Evolutionary conservation across 2,113 vertebrate genomes (phyloP), one percentile per base, ranked within the genome.

Genomic region (Chaetorhynchus papuensis): DNA sequence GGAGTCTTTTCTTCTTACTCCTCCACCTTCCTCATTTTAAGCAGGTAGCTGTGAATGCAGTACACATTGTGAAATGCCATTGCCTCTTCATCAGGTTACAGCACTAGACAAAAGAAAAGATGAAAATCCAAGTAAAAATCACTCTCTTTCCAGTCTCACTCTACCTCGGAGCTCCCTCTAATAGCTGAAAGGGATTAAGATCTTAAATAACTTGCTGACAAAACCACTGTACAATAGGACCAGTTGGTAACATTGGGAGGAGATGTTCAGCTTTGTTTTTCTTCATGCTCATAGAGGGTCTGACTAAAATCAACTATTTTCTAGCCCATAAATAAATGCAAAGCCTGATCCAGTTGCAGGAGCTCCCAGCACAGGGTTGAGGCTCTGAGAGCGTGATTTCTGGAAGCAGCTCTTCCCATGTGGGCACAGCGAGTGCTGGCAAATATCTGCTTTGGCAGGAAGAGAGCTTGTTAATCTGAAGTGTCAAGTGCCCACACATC

Each of bases 11-110:
- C 88, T 94, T 93, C 86, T 66, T 52, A 74, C 59, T 93, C 64
- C 83, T 89, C 52, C 63, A 71, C 42, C 35, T 94, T 96, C 80
- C 68, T 83, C 89, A 93, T 96, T 96, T 95, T 94, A 96, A 91
- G 76, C 87, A 87, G 92, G 83, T 92, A 94, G 60, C 50, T 37
- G 15, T 66, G 83, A 76, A 71, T 83, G 65, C 60, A 94, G 64
- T 21, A 83, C 20, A 47, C 88, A 57, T 69, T 78, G 47, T 80
- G 61, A 94, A 94, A 79, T 9, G 3, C 27, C 79, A 59, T 63
- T 93, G 92, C 89, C 71, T 92, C 89, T 77, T 88, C 72, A 90
- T 95, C 61, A 70, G 24, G 26, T 89, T 81, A 91, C 71, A 94
- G 74, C 65, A 71, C 68, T 49, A 39, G n/a, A 75, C 61, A 23